These are phyloP conservation scores for Aulostomus chinensis DNA, from an alignment of 2,797 vertebrate species.

Conservation along the genomic window DNA sequence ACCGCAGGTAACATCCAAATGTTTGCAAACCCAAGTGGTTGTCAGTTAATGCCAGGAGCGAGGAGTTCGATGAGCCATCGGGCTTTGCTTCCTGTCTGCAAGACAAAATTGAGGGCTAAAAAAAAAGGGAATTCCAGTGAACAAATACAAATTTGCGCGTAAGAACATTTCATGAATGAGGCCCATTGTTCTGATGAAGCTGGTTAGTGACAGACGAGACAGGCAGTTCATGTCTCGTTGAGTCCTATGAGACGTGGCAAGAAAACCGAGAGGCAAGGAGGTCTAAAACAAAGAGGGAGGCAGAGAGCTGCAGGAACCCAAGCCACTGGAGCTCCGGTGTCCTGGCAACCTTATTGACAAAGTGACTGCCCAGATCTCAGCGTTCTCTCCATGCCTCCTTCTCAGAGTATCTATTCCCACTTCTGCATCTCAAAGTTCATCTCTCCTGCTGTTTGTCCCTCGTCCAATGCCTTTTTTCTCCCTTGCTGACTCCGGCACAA, in stretches of 20 bases:
- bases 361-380: slow-evolving; percentile 27
- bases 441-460: slow-evolving; percentile 1
- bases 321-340: slow-evolving; percentile 40
- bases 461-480: not conserved
- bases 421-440: slow-evolving; percentile 5
- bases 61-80: no score
- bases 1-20: no score
- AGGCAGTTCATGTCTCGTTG: slow-evolving; percentile 11
- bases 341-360: slow-evolving; percentile 38
- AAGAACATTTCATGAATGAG: no score
- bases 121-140: no score
- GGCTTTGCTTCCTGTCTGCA: no score
- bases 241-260: slow-evolving; percentile 14
- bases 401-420: not conserved
- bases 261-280: slow-evolving; percentile 10
- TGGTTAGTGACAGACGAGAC: slow-evolving; percentile 37
- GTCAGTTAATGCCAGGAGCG: no score
- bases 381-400: slow-evolving; percentile 16
- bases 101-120: no score
- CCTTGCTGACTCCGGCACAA: slow-evolving; percentile 1
- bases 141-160: no score
- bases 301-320: slow-evolving; percentile 25
- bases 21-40: no score
- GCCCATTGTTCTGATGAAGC: no score
- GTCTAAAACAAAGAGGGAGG: slow-evolving; percentile 20